These are phyloP conservation scores for Ricordea florida DNA, from an alignment of 92 coral and sea anemone species.

Conservation along the genomic window DNA sequence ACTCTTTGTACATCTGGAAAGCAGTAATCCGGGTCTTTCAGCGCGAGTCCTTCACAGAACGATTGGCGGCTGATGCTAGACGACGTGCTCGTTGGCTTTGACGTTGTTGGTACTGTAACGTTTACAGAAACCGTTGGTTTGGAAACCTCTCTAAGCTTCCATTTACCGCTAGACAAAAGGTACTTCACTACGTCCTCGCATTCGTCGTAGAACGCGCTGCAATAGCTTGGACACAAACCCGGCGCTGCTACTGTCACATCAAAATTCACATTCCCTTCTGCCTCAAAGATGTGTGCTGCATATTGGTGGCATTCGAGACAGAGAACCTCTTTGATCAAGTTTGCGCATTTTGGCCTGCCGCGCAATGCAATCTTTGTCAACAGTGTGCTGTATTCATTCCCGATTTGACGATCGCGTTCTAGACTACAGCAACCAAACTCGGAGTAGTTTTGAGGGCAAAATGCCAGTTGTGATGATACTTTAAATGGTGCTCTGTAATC, in stretches of 20 bases:
- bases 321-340: conserved; percentile 63
- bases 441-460: conserved; percentile 72
- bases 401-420: conserved; percentile 55
- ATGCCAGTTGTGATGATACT: conserved; percentile 29
- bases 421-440: conserved; percentile 83
- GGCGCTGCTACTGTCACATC: conserved; percentile 77
- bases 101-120: neutral
- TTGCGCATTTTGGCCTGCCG: conserved; percentile 51
- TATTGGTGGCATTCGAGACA: conserved; percentile 91
- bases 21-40: conserved; percentile 74
- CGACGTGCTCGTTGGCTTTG: neutral
- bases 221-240: conserved; percentile 64
- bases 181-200: conserved; percentile 59
- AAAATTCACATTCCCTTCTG: conserved; percentile 79
- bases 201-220: conserved; percentile 47
- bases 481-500: conserved; percentile 88
- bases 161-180: conserved; percentile 38
- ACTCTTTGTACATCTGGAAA: conserved; percentile 74
- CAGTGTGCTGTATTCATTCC: conserved; percentile 25
- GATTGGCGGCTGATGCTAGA: neutral
- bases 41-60: conserved; percentile 56
- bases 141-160: conserved; percentile 44
- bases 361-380: conserved; percentile 36
- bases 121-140: conserved; percentile 1
- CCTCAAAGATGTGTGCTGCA: conserved; percentile 90